A percentile compares a stretch with the other conserved stretches of the same genome.
phyloP scores from a whole-genome alignment of 2,797 vertebrate species.

The Heliangelus exortis region DNA sequence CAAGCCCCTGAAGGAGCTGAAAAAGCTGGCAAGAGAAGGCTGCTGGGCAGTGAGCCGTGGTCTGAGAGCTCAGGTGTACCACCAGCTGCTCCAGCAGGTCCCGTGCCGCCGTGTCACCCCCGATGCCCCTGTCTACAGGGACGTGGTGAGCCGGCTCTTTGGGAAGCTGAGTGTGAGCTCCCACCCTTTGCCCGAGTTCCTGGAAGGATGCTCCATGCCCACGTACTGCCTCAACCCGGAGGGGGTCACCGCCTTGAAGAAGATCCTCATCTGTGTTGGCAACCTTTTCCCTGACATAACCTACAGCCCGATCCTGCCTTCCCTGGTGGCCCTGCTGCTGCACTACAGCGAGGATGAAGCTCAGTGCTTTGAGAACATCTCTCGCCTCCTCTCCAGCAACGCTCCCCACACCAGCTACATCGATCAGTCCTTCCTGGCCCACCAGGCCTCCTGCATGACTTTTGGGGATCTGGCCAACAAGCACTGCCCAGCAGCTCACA shows the following conservation, averaged over 20 bases:
- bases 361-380: conserved; percentile 85
- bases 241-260: conserved; percentile 84
- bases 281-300: conserved; percentile 84
- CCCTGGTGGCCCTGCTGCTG: conserved; percentile 85
- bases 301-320: conserved; percentile 86
- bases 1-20: conserved; percentile 78
- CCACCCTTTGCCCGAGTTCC: conserved; percentile 85
- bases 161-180: conserved; percentile 77
- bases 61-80: conserved; percentile 84
- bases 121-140: conserved; percentile 78
- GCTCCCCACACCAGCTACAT: conserved; percentile 86
- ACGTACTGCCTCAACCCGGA: conserved; percentile 85
- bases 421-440: conserved; percentile 87
- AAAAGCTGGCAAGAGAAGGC: conserved; percentile 84
- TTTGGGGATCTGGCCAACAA: conserved; percentile 90
- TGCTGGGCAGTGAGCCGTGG: conserved; percentile 82
- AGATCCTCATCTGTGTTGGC: conserved; percentile 84
- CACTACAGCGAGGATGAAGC: conserved; percentile 89
- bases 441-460: conserved; percentile 88
- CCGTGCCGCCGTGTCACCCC: conserved; percentile 74
- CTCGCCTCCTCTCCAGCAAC: conserved; percentile 82
- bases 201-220: conserved; percentile 84
- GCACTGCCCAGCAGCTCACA: conserved; percentile 88
- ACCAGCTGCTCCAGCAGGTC: conserved; percentile 84
- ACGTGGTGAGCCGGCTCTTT: conserved; percentile 79